Conservation (phyloP, 2,797 vertebrate genomes). For the Anableps anableps region DNA sequence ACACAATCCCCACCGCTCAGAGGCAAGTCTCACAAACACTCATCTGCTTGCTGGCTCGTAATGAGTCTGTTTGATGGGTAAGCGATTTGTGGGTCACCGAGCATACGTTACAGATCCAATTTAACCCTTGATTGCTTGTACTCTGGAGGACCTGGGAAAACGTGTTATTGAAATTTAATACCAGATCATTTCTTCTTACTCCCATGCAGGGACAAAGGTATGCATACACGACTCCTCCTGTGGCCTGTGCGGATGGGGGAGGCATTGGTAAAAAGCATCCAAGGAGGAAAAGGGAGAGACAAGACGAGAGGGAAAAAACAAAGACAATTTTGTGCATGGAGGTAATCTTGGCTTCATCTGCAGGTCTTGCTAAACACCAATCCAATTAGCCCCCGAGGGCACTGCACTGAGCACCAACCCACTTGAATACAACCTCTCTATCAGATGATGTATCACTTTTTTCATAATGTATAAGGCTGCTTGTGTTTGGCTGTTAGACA, state of each 20-base stretch:
- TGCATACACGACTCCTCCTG: constrained; percentile 79
- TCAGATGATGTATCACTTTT: constrained; percentile 76
- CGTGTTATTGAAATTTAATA: constrained; percentile 92
- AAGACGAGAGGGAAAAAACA: constrained; percentile 74
- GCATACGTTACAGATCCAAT: constrained; percentile 98
- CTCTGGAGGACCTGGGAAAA: constrained; percentile 87
- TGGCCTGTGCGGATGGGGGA: constrained; percentile 72
- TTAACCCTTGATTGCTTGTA: constrained; percentile 99
- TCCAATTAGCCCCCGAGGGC: constrained; percentile 84
- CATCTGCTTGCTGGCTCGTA: constrained; percentile 97
- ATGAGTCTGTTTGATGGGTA: constrained; percentile 99
- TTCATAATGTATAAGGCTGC: constrained; percentile 62
- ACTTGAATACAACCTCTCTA: constrained; percentile 73
- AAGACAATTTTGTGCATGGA: constrained; percentile 83
- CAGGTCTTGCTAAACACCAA: constrained; percentile 86
- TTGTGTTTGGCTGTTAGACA: constrained; percentile 58
- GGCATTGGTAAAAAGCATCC: constrained; percentile 67
- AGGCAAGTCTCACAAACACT: constrained; percentile 94
- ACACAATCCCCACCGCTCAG: constrained; percentile 95
- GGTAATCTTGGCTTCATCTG: constrained; percentile 78
- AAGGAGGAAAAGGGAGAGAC: constrained; percentile 65
- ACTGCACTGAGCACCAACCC: constrained; percentile 70
- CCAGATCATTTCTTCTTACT: constrained; percentile 87
- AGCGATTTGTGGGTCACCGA: constrained; percentile 97
- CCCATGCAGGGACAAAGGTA: constrained; percentile 83